phyloP scores from a whole-genome alignment of 2,888 invertebrate genomes.

The Andricus curvator region DNA sequence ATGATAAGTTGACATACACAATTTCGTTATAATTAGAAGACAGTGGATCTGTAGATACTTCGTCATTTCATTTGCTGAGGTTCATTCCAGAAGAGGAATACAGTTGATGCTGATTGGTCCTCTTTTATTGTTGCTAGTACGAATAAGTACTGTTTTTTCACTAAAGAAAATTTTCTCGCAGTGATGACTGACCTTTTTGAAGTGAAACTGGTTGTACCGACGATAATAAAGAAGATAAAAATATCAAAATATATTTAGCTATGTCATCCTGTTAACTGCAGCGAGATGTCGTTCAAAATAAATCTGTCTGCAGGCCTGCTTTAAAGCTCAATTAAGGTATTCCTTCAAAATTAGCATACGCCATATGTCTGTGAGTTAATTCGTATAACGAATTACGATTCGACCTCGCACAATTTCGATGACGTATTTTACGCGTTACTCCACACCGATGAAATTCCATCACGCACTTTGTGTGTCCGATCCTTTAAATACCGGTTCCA shows the following conservation, averaged over 20 bases:
- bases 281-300: neutral
- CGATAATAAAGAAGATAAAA: neutral
- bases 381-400: constrained; percentile 27
- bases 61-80: neutral
- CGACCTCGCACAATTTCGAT: constrained; percentile 30
- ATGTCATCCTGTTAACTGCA: neutral
- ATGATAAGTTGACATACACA: constrained; percentile 5
- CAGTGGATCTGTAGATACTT: neutral
- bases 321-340: constrained; percentile 30
- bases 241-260: neutral
- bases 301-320: constrained; percentile 1
- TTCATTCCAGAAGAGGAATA: neutral
- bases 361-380: neutral
- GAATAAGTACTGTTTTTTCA: neutral
- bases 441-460: neutral
- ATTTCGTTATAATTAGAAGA: constrained; percentile 28
- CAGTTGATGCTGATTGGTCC: neutral
- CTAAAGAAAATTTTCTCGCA: neutral
- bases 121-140: neutral
- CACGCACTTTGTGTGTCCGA: constrained; percentile 27
- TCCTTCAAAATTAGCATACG: constrained; percentile 10
- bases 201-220: neutral
- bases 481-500: constrained; percentile 36
- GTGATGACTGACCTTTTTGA: neutral
- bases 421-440: constrained; percentile 19